Evolutionary conservation across 1,140 invertebrate genomes (phyloP).

Genomic region (Drosophila pseudoananassae): DNA sequence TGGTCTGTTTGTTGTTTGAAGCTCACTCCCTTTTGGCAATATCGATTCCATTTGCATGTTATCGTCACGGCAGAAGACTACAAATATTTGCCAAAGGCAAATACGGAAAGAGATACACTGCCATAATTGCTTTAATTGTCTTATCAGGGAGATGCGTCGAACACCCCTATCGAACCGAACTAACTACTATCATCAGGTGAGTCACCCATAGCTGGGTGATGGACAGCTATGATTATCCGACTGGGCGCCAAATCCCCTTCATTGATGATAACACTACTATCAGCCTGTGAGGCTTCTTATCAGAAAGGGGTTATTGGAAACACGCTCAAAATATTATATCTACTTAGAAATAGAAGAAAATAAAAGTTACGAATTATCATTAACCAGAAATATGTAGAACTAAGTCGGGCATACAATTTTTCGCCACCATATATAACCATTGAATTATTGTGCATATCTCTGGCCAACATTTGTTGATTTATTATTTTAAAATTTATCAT

Average conservation of each 20-base stretch:
- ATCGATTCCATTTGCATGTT: slow-evolving; percentile 60
- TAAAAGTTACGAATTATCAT: not conserved
- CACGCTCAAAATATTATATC: not conserved
- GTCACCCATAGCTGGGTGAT: slow-evolving; percentile 6
- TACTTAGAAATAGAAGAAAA: not conserved
- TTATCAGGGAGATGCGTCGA: slow-evolving; percentile 48
- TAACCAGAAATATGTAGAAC: slow-evolving; percentile 2
- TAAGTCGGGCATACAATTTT: not conserved
- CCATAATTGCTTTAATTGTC: slow-evolving; percentile 62
- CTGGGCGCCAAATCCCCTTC: not conserved
- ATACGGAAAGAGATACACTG: slow-evolving; percentile 38
- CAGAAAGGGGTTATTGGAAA: not conserved
- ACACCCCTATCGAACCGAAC: slow-evolving; percentile 1
- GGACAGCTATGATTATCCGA: slow-evolving; percentile 18
- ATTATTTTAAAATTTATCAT: slow-evolving; percentile 59
- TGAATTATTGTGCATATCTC: slow-evolving; percentile 18
- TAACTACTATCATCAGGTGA: slow-evolving; percentile 14
- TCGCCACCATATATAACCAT: slow-evolving; percentile 15
- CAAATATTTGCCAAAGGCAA: slow-evolving; percentile 61
- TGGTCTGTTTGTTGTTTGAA: not conserved
- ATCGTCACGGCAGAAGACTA: slow-evolving; percentile 18
- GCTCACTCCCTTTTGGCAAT: not conserved
- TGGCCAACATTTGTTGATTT: slow-evolving; percentile 30
- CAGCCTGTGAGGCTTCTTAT: not conserved
- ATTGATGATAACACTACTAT: slow-evolving; percentile 5